Evolutionary conservation across 2,797 vertebrate genomes (phyloP).

Genomic region (Phrynocephalus vlangalii): DNA sequence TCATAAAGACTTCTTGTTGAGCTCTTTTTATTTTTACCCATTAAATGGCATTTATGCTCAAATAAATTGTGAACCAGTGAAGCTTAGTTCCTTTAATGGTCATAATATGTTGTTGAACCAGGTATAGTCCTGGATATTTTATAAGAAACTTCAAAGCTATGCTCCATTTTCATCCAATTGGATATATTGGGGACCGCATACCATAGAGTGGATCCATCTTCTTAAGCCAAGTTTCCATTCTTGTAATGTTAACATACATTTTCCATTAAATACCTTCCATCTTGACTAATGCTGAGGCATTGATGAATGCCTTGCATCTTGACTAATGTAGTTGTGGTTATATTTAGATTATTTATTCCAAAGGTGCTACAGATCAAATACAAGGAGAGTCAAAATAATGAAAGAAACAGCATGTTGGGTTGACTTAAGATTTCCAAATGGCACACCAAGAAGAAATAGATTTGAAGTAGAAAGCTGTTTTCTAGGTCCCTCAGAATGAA

Average conservation of each 20-base stretch:
- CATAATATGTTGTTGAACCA: conserved; percentile 67
- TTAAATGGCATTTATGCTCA: conserved; percentile 68
- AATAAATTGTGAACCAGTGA: conserved; percentile 66
- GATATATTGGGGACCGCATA: conserved; percentile 32
- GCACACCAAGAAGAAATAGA: neutral
- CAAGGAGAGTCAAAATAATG: conserved; percentile 29
- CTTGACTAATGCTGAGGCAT: neutral
- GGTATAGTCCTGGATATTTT: conserved; percentile 56
- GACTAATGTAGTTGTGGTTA: neutral
- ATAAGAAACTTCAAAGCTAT: conserved; percentile 57
- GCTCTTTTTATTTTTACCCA: conserved; percentile 65
- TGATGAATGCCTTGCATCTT: conserved; percentile 17
- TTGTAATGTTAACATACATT: conserved; percentile 41
- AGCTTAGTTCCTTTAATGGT: conserved; percentile 67
- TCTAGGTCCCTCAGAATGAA: neutral
- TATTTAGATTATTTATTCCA: conserved; percentile 18
- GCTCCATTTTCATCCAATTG: conserved; percentile 50
- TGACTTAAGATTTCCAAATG: conserved; percentile 28
- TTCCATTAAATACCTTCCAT: conserved; percentile 41
- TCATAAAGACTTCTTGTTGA: conserved; percentile 62
- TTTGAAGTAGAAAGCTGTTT: neutral
- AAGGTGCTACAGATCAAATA: conserved; percentile 18
- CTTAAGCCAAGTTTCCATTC: conserved; percentile 52
- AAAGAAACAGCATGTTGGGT: conserved; percentile 23
- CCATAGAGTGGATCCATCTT: conserved; percentile 52